Percentiles rank a stretch among this genome's conserved stretches.
These are phyloP conservation scores for Triplophysa bombifrons DNA, from an alignment of 2,797 vertebrate species.

Conservation along the genomic window DNA sequence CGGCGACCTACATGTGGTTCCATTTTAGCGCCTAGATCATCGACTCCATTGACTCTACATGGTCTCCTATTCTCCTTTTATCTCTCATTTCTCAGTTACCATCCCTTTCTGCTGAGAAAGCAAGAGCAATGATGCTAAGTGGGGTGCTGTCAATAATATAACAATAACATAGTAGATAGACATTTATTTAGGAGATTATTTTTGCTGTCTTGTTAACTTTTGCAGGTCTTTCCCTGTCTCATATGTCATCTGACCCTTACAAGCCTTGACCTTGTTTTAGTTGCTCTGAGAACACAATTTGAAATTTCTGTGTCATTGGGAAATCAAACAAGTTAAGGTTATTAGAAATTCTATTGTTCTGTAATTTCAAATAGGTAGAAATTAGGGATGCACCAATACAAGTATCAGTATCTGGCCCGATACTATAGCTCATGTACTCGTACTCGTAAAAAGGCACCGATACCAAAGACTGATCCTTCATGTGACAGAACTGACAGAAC, in stretches of 20 bases:
- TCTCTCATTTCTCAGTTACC: slow-evolving; percentile 20
- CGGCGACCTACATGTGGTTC: slow-evolving; percentile 51
- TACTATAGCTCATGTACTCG: too few species aligned
- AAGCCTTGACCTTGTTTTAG: background rate
- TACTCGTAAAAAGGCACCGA: too few species aligned
- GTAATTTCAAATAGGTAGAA: too few species aligned
- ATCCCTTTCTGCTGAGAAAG: slow-evolving; percentile 5
- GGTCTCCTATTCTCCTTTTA: slow-evolving; percentile 34
- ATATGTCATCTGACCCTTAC: background rate
- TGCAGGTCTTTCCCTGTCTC: background rate
- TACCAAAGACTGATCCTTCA: too few species aligned
- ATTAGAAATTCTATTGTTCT: too few species aligned
- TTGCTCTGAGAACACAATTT: background rate
- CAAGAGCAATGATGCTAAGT: slow-evolving; percentile 7
- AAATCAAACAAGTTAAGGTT: too few species aligned
- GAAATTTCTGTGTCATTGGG: background rate
- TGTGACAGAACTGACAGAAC: too few species aligned
- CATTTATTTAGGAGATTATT: background rate
- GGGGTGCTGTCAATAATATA: background rate
- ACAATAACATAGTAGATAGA: background rate
- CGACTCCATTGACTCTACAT: slow-evolving; percentile 27
- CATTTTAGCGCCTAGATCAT: slow-evolving; percentile 48
- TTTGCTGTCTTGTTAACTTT: background rate
- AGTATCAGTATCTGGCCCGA: too few species aligned
- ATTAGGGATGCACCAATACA: too few species aligned